These are phyloP conservation scores for Eurytoma californica DNA, from an alignment of 2,888 invertebrate species.

Conservation along the genomic window DNA sequence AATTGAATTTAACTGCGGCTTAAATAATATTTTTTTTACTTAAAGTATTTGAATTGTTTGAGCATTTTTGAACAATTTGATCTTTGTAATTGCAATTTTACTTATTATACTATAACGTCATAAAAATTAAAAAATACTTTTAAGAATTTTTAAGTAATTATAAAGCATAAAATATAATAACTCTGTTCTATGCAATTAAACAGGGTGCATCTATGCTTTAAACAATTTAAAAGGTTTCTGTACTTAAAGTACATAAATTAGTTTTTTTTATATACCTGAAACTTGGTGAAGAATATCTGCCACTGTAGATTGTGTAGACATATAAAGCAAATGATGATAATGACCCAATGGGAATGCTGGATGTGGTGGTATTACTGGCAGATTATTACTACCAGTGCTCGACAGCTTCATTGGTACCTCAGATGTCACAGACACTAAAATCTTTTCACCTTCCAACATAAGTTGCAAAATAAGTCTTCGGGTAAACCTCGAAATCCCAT, in stretches of 20 bases:
- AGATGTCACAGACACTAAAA: conserved; percentile 83
- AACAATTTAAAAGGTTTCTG: conserved; percentile 34
- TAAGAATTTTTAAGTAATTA: too few relatives aligned
- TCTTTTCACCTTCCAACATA: conserved; percentile 89
- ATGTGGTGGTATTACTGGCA: conserved; percentile 76
- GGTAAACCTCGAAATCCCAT: conserved; percentile 90
- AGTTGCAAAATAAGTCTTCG: conserved; percentile 90
- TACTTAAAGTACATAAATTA: conserved; percentile 7
- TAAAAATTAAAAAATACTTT: too few relatives aligned
- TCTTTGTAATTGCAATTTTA: too few relatives aligned
- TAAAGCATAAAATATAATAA: too few relatives aligned
- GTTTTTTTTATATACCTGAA: conserved; percentile 63
- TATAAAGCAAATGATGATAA: conserved; percentile 83
- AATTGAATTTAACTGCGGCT: too few relatives aligned
- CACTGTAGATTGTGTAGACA: conserved; percentile 86
- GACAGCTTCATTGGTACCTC: conserved; percentile 71
- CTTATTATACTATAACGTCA: too few relatives aligned
- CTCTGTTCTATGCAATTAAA: too few relatives aligned
- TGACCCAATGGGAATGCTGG: conserved; percentile 85
- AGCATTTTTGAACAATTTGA: too few relatives aligned
- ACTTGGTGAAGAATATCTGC: conserved; percentile 83
- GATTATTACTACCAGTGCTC: conserved; percentile 63
- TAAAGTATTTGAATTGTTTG: too few relatives aligned
- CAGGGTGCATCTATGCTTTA: too few relatives aligned
- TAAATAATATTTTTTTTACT: too few relatives aligned